Conservation (phyloP, 2,113 vertebrate species). For the Phyllostomus hastatus region DNA sequence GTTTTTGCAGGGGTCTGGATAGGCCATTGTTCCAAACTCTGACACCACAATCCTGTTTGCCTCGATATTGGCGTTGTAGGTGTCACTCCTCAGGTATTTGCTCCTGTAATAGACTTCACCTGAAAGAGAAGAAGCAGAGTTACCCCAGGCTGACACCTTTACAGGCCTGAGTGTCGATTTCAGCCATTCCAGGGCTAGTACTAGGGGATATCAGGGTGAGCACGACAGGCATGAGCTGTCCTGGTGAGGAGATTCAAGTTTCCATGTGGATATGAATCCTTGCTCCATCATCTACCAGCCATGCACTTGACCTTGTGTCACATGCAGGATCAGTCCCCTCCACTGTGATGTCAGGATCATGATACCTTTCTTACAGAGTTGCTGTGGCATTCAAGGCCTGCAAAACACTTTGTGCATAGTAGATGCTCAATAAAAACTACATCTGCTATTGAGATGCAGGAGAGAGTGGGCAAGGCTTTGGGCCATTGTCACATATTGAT, state of each 20-base stretch:
- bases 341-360: not conserved
- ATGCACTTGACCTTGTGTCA: not conserved
- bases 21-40: constrained; percentile 96
- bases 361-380: not conserved
- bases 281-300: not conserved
- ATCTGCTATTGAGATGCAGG: not conserved
- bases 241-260: not conserved
- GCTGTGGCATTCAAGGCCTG: not conserved
- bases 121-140: constrained; percentile 67
- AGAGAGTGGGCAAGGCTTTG: not conserved
- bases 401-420: not conserved
- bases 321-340: not conserved
- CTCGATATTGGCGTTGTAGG: constrained; percentile 87
- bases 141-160: not conserved
- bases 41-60: constrained; percentile 93
- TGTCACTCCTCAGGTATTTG: constrained; percentile 91
- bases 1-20: constrained; percentile 95
- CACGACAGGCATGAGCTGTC: not conserved
- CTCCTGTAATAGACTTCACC: constrained; percentile 94
- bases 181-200: not conserved
- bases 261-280: not conserved
- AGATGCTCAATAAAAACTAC: not conserved
- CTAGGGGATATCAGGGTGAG: not conserved
- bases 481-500: not conserved
- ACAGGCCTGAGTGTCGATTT: not conserved